Base-by-base conservation (phyloP, 2,888 invertebrate species). In the Noctua fimbriata region DNA sequence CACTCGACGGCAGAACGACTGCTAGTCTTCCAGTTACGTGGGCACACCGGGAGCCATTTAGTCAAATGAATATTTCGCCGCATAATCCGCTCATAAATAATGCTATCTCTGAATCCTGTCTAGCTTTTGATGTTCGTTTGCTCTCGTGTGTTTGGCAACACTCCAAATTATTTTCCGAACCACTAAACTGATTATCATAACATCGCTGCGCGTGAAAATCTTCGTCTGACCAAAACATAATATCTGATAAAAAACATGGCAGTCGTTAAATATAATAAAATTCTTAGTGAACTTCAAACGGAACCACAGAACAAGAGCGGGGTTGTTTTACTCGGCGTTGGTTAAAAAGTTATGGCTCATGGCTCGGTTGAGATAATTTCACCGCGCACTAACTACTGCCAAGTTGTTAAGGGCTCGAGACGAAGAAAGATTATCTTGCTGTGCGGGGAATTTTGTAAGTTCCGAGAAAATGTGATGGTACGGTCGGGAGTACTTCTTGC, bases 1-100 rank as follows among this genome's bases (percentile, higher is more conserved):
- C 91, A 88, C 92, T 89, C 84, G 79, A 83, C 86, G 78, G 78
- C 32, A 81, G 79, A 88, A 73, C 86, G 88, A 84, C 85, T 85
- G 86, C 90, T 87, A 87, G 87, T 87, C 89, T 88, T 73, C 88
- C 87, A 81, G 87, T 76, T 79, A 79, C 74, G 69, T 71, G 78
- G 82, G 74, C 77, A 77, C 76, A 73, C 73, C 84, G 77, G 79
- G 88, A 89, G 86, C 86, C 83, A 85, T 91, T 89, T 85, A 79
- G 77, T 81, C 66, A 81, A 85, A 89, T 85, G 84, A 89, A 88
- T 84, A 91, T 88, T 84, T 84, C 41, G 66, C 76, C 69, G 74
- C 69, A 69, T 65, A 78, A 75, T 82, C 41, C 60, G 36, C 73
- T 74, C 69, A 60, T 76, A 66, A 77, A 74, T 76, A 84, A 79